These are phyloP conservation scores for Kryphioiulus occultus DNA, from an alignment of 2,888 invertebrate genomes.

Conservation along the genomic window DNA sequence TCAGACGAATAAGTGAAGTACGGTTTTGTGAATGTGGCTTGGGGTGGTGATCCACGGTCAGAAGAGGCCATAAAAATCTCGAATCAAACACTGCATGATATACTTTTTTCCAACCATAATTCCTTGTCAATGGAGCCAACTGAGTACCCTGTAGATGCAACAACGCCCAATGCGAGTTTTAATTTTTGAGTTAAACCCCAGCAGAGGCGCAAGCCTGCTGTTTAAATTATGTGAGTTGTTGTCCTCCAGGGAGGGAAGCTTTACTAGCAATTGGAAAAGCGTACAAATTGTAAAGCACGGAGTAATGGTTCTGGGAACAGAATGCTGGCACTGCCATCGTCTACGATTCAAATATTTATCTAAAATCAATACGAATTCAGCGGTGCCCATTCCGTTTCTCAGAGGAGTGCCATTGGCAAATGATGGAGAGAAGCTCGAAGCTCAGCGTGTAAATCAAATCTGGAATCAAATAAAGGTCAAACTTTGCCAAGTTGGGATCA, in stretches of 20 bases:
- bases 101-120: not conserved
- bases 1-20: too few species aligned
- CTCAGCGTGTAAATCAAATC: conserved; percentile 12
- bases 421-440: not conserved
- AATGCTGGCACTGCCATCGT: not conserved
- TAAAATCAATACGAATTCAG: conserved; percentile 20
- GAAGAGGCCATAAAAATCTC: not conserved
- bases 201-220: not conserved
- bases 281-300: conserved; percentile 1
- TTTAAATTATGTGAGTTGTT: conserved; percentile 23
- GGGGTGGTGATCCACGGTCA: too few species aligned
- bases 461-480: not conserved
- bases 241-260: conserved; percentile 1
- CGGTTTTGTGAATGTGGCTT: too few species aligned
- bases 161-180: not conserved
- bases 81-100: not conserved
- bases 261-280: conserved; percentile 16
- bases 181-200: not conserved
- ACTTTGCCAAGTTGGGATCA: not conserved
- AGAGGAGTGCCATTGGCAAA: conserved; percentile 9
- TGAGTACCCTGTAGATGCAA: not conserved
- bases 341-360: conserved; percentile 9
- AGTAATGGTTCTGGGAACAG: not conserved
- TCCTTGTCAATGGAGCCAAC: not conserved
- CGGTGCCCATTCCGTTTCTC: not conserved